Evolutionary conservation across 2,888 invertebrate genomes (phyloP), one percentile per base, ranked within the genome.

Genomic region (Aphodius sticticus): DNA sequence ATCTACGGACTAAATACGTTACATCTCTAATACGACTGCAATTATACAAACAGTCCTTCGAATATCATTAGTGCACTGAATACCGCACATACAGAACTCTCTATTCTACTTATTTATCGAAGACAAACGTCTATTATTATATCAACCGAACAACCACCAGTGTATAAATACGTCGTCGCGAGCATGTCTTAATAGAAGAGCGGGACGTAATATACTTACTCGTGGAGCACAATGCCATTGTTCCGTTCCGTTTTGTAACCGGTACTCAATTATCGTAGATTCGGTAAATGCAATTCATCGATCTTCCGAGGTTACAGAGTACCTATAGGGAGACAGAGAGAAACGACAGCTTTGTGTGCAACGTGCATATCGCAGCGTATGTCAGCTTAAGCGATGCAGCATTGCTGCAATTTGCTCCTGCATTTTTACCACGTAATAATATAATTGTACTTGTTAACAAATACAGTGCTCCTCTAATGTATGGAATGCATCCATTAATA

Each of bases 201-300:
- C 53, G 53, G 53, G 7, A 12, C 12, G 53, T 53, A 53, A 53
- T 53, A 53, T 53, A 53, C 53, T 53, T 53, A 53, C 53, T 53
- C 12, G 53, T 53, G 9, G 53, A 53, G 53, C 9, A 53, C 53
- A 53, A 53, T 53, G 53, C 53, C 53, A 53, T 53, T 53, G 53
- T 53, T 53, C 53, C 53, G 12, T 7, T 53, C 53, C 12, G 53
- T 53, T 53, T 53, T 53, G 53, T 53, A 53, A 53, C 53, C 53
- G 9, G 53, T 53, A 53, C 53, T 53, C 53, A 53, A 53, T 53
- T 53, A 53, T 53, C 53, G 53, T 53, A 12, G 53, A 53, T 53
- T 53, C 53, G 53, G 53, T 53, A 53, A 53, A 53, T 53, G 53
- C 53, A 53, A 53, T 53, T 53, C 53, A 53, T 53, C 53, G 53